Percentiles rank a stretch among this genome's conserved stretches.
phyloP scores from a whole-genome alignment of 2,888 invertebrate species.

The Bombylius discolor region DNA sequence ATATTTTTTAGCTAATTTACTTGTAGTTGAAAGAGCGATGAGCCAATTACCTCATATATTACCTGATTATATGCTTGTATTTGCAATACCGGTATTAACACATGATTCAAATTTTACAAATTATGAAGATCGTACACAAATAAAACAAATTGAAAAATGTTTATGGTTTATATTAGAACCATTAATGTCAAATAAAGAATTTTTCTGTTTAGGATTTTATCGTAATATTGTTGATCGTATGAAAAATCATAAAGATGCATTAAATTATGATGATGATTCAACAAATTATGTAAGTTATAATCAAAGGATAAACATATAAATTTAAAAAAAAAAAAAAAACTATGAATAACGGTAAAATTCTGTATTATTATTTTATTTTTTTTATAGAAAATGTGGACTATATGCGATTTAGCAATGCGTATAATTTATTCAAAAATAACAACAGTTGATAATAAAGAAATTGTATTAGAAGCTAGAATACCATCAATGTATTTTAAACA shows the following conservation, averaged over 20 bases:
- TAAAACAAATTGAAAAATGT: conserved; percentile 72
- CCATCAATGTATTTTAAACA: conserved; percentile 83
- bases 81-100: conserved; percentile 90
- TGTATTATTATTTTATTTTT: conserved; percentile 10
- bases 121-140: conserved; percentile 59
- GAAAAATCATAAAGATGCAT: conserved; percentile 86
- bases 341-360: background rate
- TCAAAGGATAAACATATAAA: background rate
- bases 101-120: conserved; percentile 76
- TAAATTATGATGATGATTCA: conserved; percentile 67
- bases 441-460: conserved; percentile 81
- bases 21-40: conserved; percentile 51
- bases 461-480: conserved; percentile 71
- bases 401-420: conserved; percentile 88
- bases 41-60: conserved; percentile 74
- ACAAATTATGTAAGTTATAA: conserved; percentile 61
- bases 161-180: conserved; percentile 93
- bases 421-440: conserved; percentile 77
- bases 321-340: background rate
- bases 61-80: conserved; percentile 95
- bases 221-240: conserved; percentile 86
- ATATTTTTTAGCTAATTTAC: conserved; percentile 1
- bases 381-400: conserved; percentile 85
- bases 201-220: conserved; percentile 90
- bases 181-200: conserved; percentile 81